Evolutionary conservation across 1,140 invertebrate species (phyloP).

Genomic region (Drusus annulatus): DNA sequence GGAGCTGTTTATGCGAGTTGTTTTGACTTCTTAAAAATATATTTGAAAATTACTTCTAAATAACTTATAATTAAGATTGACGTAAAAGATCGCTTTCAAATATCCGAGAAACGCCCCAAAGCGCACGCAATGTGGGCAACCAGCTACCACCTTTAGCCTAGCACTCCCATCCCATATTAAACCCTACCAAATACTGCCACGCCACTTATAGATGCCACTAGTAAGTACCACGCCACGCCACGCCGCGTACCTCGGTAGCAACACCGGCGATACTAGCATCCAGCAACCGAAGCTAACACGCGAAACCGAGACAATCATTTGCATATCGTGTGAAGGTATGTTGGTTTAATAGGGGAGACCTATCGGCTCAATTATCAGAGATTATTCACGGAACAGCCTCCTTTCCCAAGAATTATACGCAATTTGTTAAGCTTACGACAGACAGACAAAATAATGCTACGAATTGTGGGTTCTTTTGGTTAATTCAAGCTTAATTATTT

Average conservation of each 20-base stretch:
- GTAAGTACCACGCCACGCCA: too few relatives aligned
- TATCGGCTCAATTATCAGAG: slow-evolving; percentile 9
- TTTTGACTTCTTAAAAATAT: too few relatives aligned
- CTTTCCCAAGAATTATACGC: neutral
- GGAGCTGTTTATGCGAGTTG: too few relatives aligned
- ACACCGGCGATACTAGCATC: neutral
- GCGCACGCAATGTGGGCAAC: slow-evolving; percentile 3
- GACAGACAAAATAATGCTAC: too few relatives aligned
- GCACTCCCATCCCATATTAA: too few relatives aligned
- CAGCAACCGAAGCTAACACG: neutral
- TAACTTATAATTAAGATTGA: neutral
- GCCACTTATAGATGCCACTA: too few relatives aligned
- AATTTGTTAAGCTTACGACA: neutral
- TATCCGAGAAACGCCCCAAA: neutral
- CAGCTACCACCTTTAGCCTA: too few relatives aligned
- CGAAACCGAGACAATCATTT: slow-evolving; percentile 25
- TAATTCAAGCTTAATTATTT: too few relatives aligned
- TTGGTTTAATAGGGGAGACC: slow-evolving; percentile 4
- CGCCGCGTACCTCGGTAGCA: neutral
- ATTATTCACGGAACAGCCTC: neutral
- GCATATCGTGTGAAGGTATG: slow-evolving; percentile 23
- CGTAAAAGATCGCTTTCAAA: neutral
- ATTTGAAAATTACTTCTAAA: too few relatives aligned
- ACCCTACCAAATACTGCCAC: too few relatives aligned
- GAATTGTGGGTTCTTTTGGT: too few relatives aligned